Conservation (phyloP, 2,888 invertebrate genomes). For the Pollenia labialis region DNA sequence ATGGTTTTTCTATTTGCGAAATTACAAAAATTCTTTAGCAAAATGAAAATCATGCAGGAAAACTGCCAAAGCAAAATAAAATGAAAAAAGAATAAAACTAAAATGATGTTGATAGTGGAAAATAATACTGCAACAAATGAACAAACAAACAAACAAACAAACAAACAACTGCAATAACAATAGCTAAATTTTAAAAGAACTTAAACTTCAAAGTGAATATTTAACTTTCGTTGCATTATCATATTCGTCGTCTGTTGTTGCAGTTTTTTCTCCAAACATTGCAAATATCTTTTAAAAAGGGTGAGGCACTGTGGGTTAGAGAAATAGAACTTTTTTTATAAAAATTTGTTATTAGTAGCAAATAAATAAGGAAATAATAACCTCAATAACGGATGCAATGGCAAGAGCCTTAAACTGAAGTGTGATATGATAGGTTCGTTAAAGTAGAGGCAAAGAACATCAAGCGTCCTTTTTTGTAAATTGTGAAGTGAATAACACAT, state of each 20-base stretch:
- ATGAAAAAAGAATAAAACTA: background rate
- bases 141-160: too few species aligned
- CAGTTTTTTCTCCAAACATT: slow-evolving; percentile 19
- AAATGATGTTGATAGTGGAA: slow-evolving; percentile 9
- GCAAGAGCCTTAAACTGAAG: too few species aligned
- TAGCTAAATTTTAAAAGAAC: slow-evolving; percentile 39
- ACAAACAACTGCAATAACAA: slow-evolving; percentile 42
- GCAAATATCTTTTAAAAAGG: slow-evolving; percentile 1
- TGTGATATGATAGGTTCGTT: too few species aligned
- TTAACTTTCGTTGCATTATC: slow-evolving; percentile 68
- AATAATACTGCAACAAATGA: background rate
- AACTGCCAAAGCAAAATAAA: slow-evolving; percentile 7
- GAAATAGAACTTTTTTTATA: background rate
- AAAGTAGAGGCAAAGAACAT: too few species aligned
- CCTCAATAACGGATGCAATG: background rate
- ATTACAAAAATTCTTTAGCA: slow-evolving; percentile 49
- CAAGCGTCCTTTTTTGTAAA: too few species aligned
- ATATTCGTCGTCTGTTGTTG: slow-evolving; percentile 38
- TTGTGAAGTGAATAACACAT: too few species aligned
- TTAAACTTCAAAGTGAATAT: slow-evolving; percentile 66
- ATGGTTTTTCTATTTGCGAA: slow-evolving; percentile 52
- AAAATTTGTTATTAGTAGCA: background rate
- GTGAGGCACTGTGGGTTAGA: background rate
- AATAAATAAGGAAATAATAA: background rate
- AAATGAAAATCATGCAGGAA: slow-evolving; percentile 57